Conservation (phyloP, 1,140 invertebrate species). For the Drosophila nasuta region DNA sequence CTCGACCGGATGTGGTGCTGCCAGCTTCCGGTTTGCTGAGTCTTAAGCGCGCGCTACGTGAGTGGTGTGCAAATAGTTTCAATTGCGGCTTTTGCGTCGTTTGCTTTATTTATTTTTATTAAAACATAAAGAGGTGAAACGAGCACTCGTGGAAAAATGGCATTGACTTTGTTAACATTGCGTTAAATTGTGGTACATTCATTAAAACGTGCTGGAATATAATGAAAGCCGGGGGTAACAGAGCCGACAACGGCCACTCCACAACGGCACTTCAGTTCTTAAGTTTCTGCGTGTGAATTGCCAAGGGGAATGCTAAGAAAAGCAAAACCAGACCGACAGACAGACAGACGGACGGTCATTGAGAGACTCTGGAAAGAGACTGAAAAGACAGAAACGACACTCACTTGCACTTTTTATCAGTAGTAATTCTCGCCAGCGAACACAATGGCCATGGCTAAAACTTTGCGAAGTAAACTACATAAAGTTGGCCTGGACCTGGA, state of each 20-base stretch:
- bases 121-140: slow-evolving; percentile 76
- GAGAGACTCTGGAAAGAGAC: neutral
- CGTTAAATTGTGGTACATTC: slow-evolving; percentile 78
- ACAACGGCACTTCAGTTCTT: slow-evolving; percentile 25
- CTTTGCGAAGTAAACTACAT: slow-evolving; percentile 37
- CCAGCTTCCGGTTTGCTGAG: slow-evolving; percentile 79
- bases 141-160: slow-evolving; percentile 61
- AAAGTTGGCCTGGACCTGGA: slow-evolving; percentile 44
- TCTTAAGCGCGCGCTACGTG: slow-evolving; percentile 76
- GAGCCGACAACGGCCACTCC: slow-evolving; percentile 20
- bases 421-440: slow-evolving; percentile 45
- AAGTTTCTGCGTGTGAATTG: slow-evolving; percentile 20
- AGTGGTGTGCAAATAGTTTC: slow-evolving; percentile 83
- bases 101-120: slow-evolving; percentile 84
- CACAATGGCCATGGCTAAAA: slow-evolving; percentile 46
- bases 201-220: slow-evolving; percentile 59
- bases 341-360: neutral
- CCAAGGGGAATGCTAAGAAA: slow-evolving; percentile 24
- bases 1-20: slow-evolving; percentile 72
- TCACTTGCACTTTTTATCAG: slow-evolving; percentile 72
- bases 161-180: slow-evolving; percentile 81
- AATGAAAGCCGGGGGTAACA: slow-evolving; percentile 40
- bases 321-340: slow-evolving; percentile 3
- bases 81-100: slow-evolving; percentile 79
- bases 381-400: slow-evolving; percentile 13